Evolutionary conservation across 2,797 vertebrate species (phyloP).

Genomic region (Hyperoplus lanceolatus): DNA sequence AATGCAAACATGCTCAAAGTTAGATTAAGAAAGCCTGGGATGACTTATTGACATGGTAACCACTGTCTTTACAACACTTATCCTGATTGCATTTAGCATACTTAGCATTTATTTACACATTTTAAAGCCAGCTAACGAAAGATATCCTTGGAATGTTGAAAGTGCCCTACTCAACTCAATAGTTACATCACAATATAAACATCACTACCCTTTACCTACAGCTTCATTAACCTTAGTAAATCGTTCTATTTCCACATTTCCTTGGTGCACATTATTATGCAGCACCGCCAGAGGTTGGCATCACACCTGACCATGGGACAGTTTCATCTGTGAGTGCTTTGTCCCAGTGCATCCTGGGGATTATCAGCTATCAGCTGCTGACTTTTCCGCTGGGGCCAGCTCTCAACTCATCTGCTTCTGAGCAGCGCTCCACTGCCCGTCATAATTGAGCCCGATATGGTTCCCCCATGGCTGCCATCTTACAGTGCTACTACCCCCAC

Average conservation of each 20-base stretch:
- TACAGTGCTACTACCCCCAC: conserved; percentile 39
- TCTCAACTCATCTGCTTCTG: conserved; percentile 81
- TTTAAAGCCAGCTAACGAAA: too few relatives aligned
- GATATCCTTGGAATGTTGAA: too few relatives aligned
- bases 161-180: neutral
- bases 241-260: conserved; percentile 13
- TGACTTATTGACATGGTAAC: too few relatives aligned
- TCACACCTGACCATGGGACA: conserved; percentile 63
- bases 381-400: conserved; percentile 73
- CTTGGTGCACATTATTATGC: conserved; percentile 13
- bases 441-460: conserved; percentile 84
- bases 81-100: too few relatives aligned
- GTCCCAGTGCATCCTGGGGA: conserved; percentile 73
- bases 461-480: conserved; percentile 78
- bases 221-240: neutral
- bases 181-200: conserved; percentile 4
- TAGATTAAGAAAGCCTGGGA: too few relatives aligned
- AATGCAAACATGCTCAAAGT: too few relatives aligned
- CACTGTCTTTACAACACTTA: too few relatives aligned
- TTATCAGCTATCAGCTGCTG: conserved; percentile 81
- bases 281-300: conserved; percentile 30
- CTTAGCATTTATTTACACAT: too few relatives aligned
- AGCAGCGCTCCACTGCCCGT: conserved; percentile 81
- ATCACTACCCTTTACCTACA: neutral
- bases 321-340: conserved; percentile 73